Base-by-base conservation (phyloP, 2,797 vertebrate species). In the Coilia nasus region DNA sequence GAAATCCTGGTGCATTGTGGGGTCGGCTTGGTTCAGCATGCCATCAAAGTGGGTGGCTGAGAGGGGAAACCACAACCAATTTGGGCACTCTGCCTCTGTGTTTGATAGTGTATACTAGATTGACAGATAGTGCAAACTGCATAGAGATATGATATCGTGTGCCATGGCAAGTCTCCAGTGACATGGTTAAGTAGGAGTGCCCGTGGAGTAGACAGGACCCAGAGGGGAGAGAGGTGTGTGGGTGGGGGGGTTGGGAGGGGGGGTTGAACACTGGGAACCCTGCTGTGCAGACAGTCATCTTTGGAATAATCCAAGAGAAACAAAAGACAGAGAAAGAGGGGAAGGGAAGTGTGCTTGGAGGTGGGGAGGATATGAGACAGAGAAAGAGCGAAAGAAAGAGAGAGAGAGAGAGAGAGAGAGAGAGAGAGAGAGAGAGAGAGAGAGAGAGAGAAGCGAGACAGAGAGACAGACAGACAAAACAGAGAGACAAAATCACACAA, bases 21-120 rank as follows among this genome's bases (percentile, higher is more conserved):
- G 91, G 25, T 25, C 85, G 85, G 91, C 87, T 31, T 44, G 31
- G 47, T 87, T 83, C 86, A 88, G 88, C 71, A 44, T 41, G 35
- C 71, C 71, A 44, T 92, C 92, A 87, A 87, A 89, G 87, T 78
- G 88, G 85, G 89, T 88, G 87, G 89, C 0, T 50, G 87, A 89
- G 89, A 90, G 91, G 87, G 87, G 87, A 93, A 89, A 90, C 88
- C 86, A 91, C 90, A 94, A 94, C 94, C 94, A 94, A 94, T 95
- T 94, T 93, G 92, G 90, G 91, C 75, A 88, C 91, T 94, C 91
- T 91, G 91, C 85, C 88, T 90, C 82, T 1, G 31, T 86, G 92
- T 94, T 93, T 94, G 92, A 94, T 93, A 92, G 91, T 92, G 91
- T 89, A 83, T 25, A 44, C 71, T 78, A 78, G 71, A 78, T 78